Conservation (phyloP, 2,113 vertebrate genomes). For the Aegithalos caudatus region DNA sequence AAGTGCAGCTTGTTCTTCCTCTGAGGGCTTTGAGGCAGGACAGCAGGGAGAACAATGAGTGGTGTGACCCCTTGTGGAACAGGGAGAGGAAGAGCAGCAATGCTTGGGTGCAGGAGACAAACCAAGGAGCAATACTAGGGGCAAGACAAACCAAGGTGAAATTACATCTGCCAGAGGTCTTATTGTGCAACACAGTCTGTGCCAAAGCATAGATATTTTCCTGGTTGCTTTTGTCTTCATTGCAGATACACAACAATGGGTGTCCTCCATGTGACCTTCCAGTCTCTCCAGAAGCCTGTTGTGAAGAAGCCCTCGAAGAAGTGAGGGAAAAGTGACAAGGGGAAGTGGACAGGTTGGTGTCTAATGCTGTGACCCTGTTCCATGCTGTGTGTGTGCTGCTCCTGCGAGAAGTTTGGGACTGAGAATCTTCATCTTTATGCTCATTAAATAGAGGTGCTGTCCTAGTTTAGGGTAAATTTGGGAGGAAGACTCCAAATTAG, state of each 20-base stretch:
- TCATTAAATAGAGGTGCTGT: neutral
- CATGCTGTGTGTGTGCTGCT: neutral
- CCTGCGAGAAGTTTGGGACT: neutral
- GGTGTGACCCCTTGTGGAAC: accelerated
- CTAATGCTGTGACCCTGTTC: neutral
- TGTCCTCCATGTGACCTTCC: neutral
- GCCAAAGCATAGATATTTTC: neutral
- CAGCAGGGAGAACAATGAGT: neutral
- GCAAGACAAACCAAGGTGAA: neutral
- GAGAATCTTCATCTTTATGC: neutral
- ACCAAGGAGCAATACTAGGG: neutral
- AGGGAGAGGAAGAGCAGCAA: neutral
- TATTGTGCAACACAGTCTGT: neutral
- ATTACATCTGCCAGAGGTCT: neutral
- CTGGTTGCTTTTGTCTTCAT: neutral
- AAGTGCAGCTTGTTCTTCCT: neutral
- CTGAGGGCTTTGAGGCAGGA: neutral
- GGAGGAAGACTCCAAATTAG: no score
- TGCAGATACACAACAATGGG: neutral
- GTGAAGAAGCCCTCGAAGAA: neutral
- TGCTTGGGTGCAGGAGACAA: neutral
- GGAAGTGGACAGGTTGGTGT: neutral
- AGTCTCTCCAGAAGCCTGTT: neutral
- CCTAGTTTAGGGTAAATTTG: no score
- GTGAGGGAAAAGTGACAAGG: neutral